Evolutionary conservation across 2,113 vertebrate genomes (phyloP), one percentile per base, ranked within the genome.

Genomic region (Peromyscus polionotus): DNA sequence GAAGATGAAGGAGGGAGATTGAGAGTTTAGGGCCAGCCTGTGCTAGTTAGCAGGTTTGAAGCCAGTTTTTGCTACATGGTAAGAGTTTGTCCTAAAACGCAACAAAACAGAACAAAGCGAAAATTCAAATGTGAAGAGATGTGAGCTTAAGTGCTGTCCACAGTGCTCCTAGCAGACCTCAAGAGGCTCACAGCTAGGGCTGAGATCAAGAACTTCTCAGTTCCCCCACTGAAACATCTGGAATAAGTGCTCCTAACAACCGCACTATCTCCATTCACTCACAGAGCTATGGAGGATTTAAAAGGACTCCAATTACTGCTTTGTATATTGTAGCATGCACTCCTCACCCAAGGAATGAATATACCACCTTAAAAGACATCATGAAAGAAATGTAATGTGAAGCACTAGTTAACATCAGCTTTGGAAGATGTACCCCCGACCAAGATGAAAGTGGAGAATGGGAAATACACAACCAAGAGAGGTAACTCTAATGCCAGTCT

Each of bases 131-230:
- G 22, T n/a, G 67, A n/a, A 42, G 13, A 4, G 14, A 59, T 9
- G 3, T 5, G 31, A 1, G 5, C 7, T 79, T 14, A 31, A 2
- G 22, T 0, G n/a, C 0, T 26, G 45, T 28, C 3, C n/a, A 51
- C 20, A 13, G 13, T 4, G 28, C 14, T 6, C 75, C 45, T 39
- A 22, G 72, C 5, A 72, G 59, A 81, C 26, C 28, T 70, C 26
- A 57, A 51, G 51, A 61, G 57, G 67, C 57, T 83, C 17, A 36
- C 4, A 17, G 51, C 17, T 24, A 39, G 51, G 42, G 5, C 19
- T 26, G 51, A 31, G 45, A 48, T 10, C n/a, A 84, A 48, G 33
- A 48, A 67, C 63, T 86, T 48, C 10, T 67, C 1, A 12, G 65
- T 3, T 28, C 28, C 72, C 92, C 76, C 3, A n/a, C 5, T 2